Evolutionary conservation across 1,140 invertebrate genomes (phyloP).

Genomic region (Portunus trituberculatus): DNA sequence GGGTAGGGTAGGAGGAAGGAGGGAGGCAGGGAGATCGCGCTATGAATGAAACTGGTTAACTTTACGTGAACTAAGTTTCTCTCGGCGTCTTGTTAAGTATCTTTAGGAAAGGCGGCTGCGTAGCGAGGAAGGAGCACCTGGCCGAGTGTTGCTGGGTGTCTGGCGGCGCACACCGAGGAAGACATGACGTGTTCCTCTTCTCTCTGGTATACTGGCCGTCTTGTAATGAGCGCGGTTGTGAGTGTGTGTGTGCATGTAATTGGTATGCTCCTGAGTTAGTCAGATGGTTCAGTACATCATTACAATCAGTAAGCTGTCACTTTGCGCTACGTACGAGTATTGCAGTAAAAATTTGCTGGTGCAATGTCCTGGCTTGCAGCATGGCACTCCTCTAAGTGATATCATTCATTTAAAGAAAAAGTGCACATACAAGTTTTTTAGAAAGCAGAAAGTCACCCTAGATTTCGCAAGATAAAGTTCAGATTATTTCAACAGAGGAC

Average conservation of each 20-base stretch:
- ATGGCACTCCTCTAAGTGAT: not conserved
- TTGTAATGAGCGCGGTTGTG: not conserved
- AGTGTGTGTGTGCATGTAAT: not conserved
- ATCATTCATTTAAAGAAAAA: not conserved
- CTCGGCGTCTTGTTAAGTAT: slow-evolving; percentile 64
- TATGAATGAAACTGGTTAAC: slow-evolving; percentile 72
- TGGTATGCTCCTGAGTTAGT: not conserved
- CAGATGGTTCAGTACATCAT: not conserved
- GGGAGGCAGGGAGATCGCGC: slow-evolving; percentile 42
- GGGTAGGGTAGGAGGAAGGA: not conserved
- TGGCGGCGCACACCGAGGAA: not conserved
- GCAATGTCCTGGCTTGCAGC: not conserved
- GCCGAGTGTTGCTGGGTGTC: not conserved
- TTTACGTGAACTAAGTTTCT: slow-evolving; percentile 70
- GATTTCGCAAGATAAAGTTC: not conserved
- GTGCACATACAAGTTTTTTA: not conserved
- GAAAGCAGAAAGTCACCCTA: not conserved
- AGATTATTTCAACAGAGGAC: not conserved
- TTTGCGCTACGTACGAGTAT: too few species aligned
- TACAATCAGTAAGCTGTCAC: not conserved
- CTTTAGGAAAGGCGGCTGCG: slow-evolving; percentile 62
- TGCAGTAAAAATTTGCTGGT: not conserved
- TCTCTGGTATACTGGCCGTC: not conserved
- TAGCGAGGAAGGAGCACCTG: slow-evolving; percentile 1
- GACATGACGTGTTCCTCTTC: not conserved